These are phyloP conservation scores for Corythornis vintsioides DNA, from an alignment of 2,113 vertebrate genomes.

Conservation along the genomic window DNA sequence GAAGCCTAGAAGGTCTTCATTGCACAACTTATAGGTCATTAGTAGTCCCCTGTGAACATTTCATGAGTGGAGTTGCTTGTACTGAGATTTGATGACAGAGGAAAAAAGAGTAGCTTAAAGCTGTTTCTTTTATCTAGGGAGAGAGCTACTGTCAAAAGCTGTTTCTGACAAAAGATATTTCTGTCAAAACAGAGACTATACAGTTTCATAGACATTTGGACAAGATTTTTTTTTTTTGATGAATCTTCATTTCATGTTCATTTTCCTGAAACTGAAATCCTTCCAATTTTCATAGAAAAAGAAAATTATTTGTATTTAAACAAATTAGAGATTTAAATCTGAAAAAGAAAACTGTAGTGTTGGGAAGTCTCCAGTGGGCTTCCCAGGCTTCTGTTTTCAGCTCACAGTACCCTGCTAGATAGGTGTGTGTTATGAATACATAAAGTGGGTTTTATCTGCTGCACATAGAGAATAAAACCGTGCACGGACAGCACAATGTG, in stretches of 20 bases:
- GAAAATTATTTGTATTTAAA: background rate
- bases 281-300: background rate
- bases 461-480: fast-evolving
- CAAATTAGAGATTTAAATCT: background rate
- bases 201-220: background rate
- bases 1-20: background rate
- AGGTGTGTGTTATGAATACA: background rate
- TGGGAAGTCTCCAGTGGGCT: background rate
- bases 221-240: background rate
- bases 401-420: background rate
- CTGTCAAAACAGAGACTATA: constrained; percentile 21
- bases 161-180: constrained; percentile 27
- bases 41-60: background rate
- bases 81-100: background rate
- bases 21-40: background rate
- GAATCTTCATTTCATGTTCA: background rate
- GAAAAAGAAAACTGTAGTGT: background rate
- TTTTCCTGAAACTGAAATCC: background rate
- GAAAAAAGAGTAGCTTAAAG: background rate
- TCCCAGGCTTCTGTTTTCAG: background rate
- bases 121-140: background rate
- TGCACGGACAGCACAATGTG: fast-evolving
- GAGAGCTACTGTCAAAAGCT: constrained; percentile 2
- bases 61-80: background rate
- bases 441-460: background rate